Evolutionary conservation across 2,797 vertebrate genomes (phyloP).

Genomic region (Sebastes iracundus): DNA sequence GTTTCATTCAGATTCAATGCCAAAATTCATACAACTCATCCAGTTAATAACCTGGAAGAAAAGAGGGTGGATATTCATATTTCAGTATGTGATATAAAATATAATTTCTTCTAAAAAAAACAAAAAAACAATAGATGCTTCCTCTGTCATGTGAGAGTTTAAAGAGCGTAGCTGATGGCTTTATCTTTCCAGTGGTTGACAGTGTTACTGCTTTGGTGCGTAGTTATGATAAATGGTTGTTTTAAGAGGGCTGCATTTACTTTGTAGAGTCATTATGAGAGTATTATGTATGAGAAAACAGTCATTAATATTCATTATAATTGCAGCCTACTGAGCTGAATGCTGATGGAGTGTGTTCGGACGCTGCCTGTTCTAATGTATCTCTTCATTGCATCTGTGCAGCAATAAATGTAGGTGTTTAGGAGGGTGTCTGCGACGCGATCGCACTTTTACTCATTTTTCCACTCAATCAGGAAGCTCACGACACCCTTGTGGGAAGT

Average conservation of each 20-base stretch:
- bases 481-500: conserved; percentile 27
- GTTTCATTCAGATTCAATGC: conserved; percentile 3
- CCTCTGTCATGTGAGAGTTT: conserved; percentile 43
- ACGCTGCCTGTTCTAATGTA: conserved; percentile 55
- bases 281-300: conserved; percentile 85
- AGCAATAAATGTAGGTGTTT: conserved; percentile 60
- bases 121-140: conserved; percentile 1
- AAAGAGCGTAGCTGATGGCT: conserved; percentile 68
- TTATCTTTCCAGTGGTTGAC: conserved; percentile 69
- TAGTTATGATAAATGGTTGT: conserved; percentile 85
- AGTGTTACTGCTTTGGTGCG: conserved; percentile 71
- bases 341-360: conserved; percentile 75
- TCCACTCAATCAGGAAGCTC: conserved; percentile 22
- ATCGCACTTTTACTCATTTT: conserved; percentile 48
- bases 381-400: conserved; percentile 56
- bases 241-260: conserved; percentile 82
- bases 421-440: conserved; percentile 48
- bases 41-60: background rate
- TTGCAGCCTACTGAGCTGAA: conserved; percentile 80
- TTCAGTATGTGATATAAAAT: conserved; percentile 1
- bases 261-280: conserved; percentile 84
- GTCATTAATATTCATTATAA: conserved; percentile 86
- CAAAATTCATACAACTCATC: background rate
- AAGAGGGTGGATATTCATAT: background rate
- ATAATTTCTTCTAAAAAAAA: background rate